Conservation (phyloP, 2,113 vertebrate genomes). For the Leuciscus idus region DNA sequence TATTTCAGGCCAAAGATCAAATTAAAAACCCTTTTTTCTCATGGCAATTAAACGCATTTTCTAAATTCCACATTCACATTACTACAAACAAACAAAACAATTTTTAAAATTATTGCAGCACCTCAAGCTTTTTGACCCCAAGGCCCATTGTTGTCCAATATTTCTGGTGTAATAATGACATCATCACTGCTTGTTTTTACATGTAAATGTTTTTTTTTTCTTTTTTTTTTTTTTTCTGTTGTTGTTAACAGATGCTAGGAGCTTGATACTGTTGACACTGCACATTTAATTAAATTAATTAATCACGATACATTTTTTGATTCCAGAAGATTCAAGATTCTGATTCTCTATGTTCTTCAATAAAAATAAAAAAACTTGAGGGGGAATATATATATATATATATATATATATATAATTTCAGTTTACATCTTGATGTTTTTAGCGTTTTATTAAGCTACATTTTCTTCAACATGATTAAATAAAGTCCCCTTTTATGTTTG, state of each 20-base stretch:
- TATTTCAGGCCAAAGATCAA: not conserved
- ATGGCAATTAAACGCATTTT: not conserved
- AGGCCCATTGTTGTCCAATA: too few species aligned
- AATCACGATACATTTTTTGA: not conserved
- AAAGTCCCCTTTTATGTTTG: not conserved
- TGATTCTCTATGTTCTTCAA: not conserved
- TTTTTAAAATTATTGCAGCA: not conserved
- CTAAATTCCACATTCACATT: not conserved
- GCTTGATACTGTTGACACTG: not conserved
- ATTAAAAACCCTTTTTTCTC: not conserved
- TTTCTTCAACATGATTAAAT: not conserved
- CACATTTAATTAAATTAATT: not conserved
- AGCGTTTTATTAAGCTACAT: not conserved
- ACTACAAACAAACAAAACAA: too few species aligned
- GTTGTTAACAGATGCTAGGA: not conserved
- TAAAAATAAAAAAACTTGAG: not conserved
- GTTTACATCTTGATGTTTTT: not conserved
- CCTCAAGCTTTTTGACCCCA: not conserved
- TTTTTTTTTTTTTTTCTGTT: not conserved
- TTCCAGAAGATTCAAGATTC: not conserved
- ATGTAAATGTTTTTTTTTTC: not conserved
- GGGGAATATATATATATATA: not conserved
- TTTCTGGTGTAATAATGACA: too few species aligned
- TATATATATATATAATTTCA: not conserved
- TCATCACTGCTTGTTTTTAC: not conserved